Conservation (phyloP, 2,113 vertebrate genomes). For the Leptocoma aspasia region DNA sequence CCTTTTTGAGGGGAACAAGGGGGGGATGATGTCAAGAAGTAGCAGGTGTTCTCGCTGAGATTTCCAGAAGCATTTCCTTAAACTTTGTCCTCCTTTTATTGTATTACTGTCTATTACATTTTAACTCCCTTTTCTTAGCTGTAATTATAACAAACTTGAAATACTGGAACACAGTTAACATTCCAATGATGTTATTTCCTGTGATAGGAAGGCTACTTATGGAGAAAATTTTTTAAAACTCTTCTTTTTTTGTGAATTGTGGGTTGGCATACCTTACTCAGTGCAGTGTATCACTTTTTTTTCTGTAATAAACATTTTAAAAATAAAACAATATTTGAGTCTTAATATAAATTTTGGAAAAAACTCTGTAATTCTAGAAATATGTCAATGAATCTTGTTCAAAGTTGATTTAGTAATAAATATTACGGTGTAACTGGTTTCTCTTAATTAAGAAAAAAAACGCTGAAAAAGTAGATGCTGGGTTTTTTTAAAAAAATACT, state of each 20-base stretch:
- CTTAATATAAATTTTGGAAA: not conserved
- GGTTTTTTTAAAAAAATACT: fast-evolving
- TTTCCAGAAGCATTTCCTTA: not conserved
- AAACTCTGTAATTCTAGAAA: not conserved
- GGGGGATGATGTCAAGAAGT: not conserved
- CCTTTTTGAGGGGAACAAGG: fast-evolving
- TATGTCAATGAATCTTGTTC: not conserved
- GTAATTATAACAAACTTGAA: not conserved
- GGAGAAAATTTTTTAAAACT: not conserved
- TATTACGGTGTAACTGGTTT: not conserved
- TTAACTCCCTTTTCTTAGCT: not conserved
- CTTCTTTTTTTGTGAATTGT: not conserved
- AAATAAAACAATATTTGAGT: not conserved
- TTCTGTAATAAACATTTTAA: not conserved
- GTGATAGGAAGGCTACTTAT: not conserved
- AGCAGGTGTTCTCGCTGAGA: not conserved
- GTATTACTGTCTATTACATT: not conserved
- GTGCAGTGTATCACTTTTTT: not conserved
- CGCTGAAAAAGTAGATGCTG: not conserved
- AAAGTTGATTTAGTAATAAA: not conserved
- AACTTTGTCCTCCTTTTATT: not conserved
- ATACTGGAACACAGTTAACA: not conserved
- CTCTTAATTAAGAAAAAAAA: not conserved
- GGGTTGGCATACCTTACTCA: not conserved
- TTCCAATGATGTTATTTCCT: not conserved